Conservation (phyloP, 30 jellyfish, hydroid and myxozoan species). For the Aurelia coerulea region DNA sequence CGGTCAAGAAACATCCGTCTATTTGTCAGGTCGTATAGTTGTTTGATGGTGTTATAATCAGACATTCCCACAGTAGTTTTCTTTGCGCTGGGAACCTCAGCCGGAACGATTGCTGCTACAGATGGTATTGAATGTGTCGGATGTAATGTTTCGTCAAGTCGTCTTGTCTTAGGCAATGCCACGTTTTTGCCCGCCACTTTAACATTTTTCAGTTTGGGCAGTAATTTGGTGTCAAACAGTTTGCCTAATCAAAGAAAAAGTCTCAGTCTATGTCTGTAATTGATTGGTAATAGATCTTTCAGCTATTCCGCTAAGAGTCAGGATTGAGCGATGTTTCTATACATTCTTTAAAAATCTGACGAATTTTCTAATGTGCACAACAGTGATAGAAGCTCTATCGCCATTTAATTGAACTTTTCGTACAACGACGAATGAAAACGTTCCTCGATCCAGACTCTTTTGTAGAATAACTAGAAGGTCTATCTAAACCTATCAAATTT, state of each 20-base stretch:
- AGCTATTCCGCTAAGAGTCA: neutral
- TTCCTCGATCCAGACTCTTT: too few relatives aligned
- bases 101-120: slow-evolving; percentile 65
- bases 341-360: too few relatives aligned
- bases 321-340: neutral
- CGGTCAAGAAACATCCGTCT: slow-evolving; percentile 10
- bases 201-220: slow-evolving; percentile 37
- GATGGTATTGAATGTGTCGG: slow-evolving; percentile 45
- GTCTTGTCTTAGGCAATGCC: slow-evolving; percentile 58
- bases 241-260: slow-evolving; percentile 19
- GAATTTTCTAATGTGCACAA: too few relatives aligned
- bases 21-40: slow-evolving; percentile 7
- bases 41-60: neutral
- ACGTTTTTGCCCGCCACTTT: slow-evolving; percentile 41
- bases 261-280: neutral
- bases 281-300: neutral
- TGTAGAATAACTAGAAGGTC: too few relatives aligned
- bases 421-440: too few relatives aligned
- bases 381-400: too few relatives aligned
- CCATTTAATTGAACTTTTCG: too few relatives aligned
- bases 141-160: slow-evolving; percentile 7
- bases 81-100: slow-evolving; percentile 50
- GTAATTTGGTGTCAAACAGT: neutral
- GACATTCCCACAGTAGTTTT: slow-evolving; percentile 21
- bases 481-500: too few relatives aligned